Evolutionary conservation across 2,113 vertebrate species (phyloP), one percentile per base, ranked within the genome.

Genomic region (Zapus hudsonius): DNA sequence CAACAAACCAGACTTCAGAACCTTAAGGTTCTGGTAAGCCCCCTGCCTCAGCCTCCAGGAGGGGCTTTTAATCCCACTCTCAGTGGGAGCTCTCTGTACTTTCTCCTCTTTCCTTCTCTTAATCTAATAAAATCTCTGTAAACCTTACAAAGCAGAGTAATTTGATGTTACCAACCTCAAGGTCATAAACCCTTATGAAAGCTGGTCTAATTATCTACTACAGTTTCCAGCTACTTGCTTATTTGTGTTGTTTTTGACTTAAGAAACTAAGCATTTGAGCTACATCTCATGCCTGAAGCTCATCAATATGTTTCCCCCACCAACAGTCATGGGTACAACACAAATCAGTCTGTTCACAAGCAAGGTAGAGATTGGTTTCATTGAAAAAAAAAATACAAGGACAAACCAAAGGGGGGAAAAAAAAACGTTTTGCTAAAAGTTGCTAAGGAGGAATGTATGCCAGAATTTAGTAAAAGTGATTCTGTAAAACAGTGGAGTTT

Each of bases 201-300:
- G 91, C 31, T 64, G 38, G 42, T 76, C 25, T 42, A 69, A 88
- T 27, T n/a, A 40, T 66, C n/a, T 33, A 66, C 72, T 7, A 59
- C 4, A 63, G 22, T 82, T 52, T 31, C 11, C 44, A 61, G 55
- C 55, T 44, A 15, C 5, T 31, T 57, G 61, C 52, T 84, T 73
- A 55, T 72, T 89, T 69, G 6, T 72, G 40, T 70, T 9, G 3
- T 4, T 52, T 92, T 29, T 22, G 20, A 20, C 25, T 84, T 36
- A 73, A 69, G n/a, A n/a, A n/a, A n/a, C n/a, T n/a, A n/a, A n/a
- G n/a, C n/a, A n/a, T n/a, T n/a, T n/a, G n/a, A n/a, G n/a, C n/a
- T 52, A 52, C 16, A 7, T 5, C 19, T 7, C 3, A 10, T 17
- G 9, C 1, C 3, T 11, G 5, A 61, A 25, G 8, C 7, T 87